Conservation (phyloP, 2,797 vertebrate genomes). For the Arrhamphus sclerolepis region DNA sequence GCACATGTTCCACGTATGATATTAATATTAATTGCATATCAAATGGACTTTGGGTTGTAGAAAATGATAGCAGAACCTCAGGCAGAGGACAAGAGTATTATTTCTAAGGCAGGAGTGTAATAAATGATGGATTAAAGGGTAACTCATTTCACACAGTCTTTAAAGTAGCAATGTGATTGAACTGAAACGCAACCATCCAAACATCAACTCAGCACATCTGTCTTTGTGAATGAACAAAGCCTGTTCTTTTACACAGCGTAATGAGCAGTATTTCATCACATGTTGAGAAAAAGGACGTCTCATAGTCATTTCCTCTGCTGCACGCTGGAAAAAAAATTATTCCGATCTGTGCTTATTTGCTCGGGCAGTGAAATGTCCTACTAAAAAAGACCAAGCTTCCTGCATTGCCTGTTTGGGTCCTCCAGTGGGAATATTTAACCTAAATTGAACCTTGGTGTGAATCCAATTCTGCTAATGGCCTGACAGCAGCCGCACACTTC, state of each 20-base stretch:
- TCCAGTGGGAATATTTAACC: conserved; percentile 75
- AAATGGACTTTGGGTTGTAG: conserved; percentile 28
- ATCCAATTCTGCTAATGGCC: conserved; percentile 71
- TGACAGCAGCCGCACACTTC: conserved; percentile 37
- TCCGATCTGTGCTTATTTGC: conserved; percentile 55
- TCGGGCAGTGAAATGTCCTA: conserved; percentile 63
- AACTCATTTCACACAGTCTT: conserved; percentile 32
- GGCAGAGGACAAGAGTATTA: conserved; percentile 30
- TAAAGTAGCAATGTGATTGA: conserved; percentile 3
- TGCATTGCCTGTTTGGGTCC: conserved; percentile 40
- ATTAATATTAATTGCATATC: conserved; percentile 42
- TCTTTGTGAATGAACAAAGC: not conserved
- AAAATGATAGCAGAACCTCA: conserved; percentile 32
- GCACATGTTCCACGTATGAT: not conserved
- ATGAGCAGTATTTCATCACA: no score
- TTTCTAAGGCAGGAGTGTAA: conserved; percentile 25
- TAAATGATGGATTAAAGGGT: conserved; percentile 50
- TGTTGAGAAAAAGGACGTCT: no score
- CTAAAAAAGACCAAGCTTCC: conserved; percentile 60
- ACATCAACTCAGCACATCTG: not conserved
- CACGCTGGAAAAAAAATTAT: conserved; percentile 3
- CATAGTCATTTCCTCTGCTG: not conserved
- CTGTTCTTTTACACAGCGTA: no score
- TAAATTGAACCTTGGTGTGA: conserved; percentile 73
- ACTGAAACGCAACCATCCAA: not conserved